Evolutionary conservation across 2,113 vertebrate genomes (phyloP).

Genomic region (Aspidoscelis tigris): DNA sequence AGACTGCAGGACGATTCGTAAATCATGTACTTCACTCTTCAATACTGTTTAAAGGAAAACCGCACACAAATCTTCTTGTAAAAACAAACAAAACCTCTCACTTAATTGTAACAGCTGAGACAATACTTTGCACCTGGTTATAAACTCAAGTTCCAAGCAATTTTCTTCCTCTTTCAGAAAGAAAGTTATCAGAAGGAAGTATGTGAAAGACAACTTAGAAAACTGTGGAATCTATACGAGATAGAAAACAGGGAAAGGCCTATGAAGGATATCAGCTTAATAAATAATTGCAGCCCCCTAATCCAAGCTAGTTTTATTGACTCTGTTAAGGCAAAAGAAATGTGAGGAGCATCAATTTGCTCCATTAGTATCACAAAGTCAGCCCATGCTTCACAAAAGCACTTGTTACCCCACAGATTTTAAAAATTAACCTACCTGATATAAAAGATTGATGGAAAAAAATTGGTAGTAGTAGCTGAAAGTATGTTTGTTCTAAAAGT

Average conservation of each 20-base stretch:
- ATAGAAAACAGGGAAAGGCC: neutral
- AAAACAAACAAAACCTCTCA: constrained; percentile 3
- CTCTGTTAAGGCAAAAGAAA: neutral
- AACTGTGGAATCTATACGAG: neutral
- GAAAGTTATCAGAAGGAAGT: neutral
- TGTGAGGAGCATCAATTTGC: neutral
- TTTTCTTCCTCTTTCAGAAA: neutral
- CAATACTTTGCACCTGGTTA: neutral
- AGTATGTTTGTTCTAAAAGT: neutral
- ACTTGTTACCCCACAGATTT: neutral
- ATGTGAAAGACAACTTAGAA: neutral
- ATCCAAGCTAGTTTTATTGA: neutral
- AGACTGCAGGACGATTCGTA: constrained; percentile 92
- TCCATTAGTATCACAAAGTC: neutral
- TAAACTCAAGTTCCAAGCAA: neutral
- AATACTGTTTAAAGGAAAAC: constrained; percentile 77
- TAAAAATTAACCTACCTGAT: neutral
- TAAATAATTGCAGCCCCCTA: neutral
- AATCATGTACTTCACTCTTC: constrained; percentile 87
- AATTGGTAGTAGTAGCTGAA: neutral
- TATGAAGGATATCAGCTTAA: neutral
- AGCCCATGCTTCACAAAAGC: neutral
- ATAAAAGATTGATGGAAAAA: neutral
- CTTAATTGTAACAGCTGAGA: neutral
- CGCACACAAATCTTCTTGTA: no score